Conservation (phyloP, 1,140 invertebrate species). For the Polyergus mexicanus region DNA sequence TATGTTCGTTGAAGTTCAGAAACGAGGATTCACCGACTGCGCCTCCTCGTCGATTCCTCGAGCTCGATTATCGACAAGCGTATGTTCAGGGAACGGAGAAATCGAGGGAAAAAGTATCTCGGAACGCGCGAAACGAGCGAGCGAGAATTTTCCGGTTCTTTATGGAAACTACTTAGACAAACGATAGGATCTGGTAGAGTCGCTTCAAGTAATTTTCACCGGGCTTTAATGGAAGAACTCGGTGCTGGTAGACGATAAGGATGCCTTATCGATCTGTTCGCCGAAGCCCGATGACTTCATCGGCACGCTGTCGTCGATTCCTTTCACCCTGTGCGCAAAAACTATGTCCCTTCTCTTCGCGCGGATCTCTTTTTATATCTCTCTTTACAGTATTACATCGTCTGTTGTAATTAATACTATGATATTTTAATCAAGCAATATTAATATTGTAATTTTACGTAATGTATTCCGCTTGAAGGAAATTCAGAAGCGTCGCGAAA, state of each 20-base stretch:
- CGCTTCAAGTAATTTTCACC: constrained; percentile 66
- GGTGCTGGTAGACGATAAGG: constrained; percentile 27
- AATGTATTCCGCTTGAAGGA: not conserved
- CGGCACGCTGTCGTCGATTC: not conserved
- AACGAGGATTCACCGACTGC: constrained; percentile 39
- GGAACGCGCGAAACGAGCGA: constrained; percentile 28
- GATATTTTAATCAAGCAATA: not conserved
- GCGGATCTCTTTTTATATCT: not conserved
- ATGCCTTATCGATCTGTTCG: constrained; percentile 59
- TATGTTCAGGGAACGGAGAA: constrained; percentile 1
- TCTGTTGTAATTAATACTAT: not conserved
- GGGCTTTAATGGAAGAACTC: constrained; percentile 60
- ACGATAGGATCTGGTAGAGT: constrained; percentile 64
- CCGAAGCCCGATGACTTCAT: constrained; percentile 27
- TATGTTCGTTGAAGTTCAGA: constrained; percentile 39
- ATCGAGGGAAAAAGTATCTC: constrained; percentile 44
- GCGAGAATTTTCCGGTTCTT: constrained; percentile 50
- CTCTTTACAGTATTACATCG: not conserved
- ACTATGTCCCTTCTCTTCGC: constrained; percentile 5
- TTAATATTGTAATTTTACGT: not conserved
- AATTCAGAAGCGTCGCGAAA: constrained; percentile 6
- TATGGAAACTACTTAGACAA: constrained; percentile 67
- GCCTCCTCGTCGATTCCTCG: constrained; percentile 31
- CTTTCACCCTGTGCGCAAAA: not conserved
- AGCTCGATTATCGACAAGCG: constrained; percentile 39